Evolutionary conservation across 2,888 invertebrate genomes (phyloP).

Genomic region (Tigriopus californicus): DNA sequence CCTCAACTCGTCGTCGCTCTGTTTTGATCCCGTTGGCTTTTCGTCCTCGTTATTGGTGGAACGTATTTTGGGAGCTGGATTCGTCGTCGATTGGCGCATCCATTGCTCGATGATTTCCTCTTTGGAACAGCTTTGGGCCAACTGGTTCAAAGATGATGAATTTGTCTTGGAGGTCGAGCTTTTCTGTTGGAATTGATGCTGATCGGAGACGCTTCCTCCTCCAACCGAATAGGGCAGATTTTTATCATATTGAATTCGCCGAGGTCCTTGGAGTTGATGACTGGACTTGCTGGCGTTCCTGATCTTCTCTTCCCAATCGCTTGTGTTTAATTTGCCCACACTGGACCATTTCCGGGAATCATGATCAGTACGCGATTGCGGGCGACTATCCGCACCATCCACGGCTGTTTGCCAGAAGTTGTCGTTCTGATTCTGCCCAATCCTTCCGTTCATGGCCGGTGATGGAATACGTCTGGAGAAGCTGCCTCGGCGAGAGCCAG

Average conservation of each 20-base stretch:
- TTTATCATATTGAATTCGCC: not conserved
- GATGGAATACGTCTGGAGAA: not conserved
- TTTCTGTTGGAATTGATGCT: not conserved
- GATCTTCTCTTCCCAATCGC: not conserved
- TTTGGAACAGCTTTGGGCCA: not conserved
- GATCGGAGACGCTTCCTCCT: not conserved
- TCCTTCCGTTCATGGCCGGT: not conserved
- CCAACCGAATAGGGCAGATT: not conserved
- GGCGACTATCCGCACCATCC: not conserved
- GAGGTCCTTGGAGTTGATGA: not conserved
- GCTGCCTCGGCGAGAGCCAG: not conserved
- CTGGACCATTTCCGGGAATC: not conserved
- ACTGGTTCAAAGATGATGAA: not conserved
- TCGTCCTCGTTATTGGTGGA: too few relatives aligned
- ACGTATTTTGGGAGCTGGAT: not conserved
- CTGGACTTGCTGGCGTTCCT: not conserved
- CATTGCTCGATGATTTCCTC: constrained; percentile 4
- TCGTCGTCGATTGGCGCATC: not conserved
- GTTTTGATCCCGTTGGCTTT: too few relatives aligned
- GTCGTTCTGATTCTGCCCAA: not conserved
- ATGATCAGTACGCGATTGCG: not conserved
- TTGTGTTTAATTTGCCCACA: not conserved
- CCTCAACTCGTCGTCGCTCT: not conserved
- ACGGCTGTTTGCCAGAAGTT: not conserved
- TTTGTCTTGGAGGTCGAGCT: not conserved